Conservation (phyloP, 2,113 vertebrate genomes). For the Gambusia holbrooki region DNA sequence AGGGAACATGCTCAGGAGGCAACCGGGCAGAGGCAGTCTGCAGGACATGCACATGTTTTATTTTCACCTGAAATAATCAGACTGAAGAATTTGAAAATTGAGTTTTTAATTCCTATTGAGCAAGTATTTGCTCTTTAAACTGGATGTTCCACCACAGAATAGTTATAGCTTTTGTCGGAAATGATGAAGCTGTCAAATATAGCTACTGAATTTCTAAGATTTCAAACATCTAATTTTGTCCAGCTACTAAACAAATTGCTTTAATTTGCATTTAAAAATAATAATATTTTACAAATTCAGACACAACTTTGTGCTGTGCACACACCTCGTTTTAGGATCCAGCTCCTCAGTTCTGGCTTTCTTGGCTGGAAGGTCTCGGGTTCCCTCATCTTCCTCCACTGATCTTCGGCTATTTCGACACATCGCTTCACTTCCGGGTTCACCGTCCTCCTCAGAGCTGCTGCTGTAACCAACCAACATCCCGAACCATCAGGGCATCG, state of each 20-base stretch:
- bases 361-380: slow-evolving; percentile 12
- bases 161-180: too few relatives aligned
- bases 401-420: neutral
- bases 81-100: neutral
- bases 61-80: neutral
- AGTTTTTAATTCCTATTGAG: too few relatives aligned
- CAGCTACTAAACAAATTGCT: too few relatives aligned
- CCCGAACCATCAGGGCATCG: neutral
- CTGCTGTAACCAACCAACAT: slow-evolving; percentile 82
- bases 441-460: slow-evolving; percentile 78
- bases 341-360: slow-evolving; percentile 46
- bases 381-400: slow-evolving; percentile 23
- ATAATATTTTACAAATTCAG: too few relatives aligned
- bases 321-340: slow-evolving; percentile 52
- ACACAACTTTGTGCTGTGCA: neutral
- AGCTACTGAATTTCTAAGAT: too few relatives aligned
- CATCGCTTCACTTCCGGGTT: slow-evolving; percentile 4
- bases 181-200: too few relatives aligned
- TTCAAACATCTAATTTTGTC: too few relatives aligned
- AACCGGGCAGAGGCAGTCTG: slow-evolving; percentile 83
- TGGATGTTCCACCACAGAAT: too few relatives aligned
- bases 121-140: too few relatives aligned
- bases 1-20: slow-evolving; percentile 85
- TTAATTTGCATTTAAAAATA: too few relatives aligned
- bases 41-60: neutral